Base-by-base conservation (phyloP, 2,113 vertebrate genomes). In the Pyxicephalus adspersus region DNA sequence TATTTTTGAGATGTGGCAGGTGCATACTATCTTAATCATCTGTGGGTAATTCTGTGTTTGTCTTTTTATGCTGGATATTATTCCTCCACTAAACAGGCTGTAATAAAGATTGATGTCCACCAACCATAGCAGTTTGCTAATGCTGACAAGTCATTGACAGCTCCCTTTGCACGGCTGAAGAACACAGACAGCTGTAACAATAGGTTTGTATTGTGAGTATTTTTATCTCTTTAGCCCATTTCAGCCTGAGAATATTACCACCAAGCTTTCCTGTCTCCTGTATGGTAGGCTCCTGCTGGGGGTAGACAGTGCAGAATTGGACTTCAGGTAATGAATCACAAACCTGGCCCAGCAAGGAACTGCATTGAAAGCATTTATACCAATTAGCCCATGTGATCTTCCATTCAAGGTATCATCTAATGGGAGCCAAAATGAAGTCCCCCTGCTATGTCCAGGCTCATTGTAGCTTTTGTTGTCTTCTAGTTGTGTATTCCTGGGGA, bases 361-460 rank as follows among this genome's bases (percentile, higher is more conserved):
- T 58, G 70, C 13, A 51, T 63, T 74, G 80, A 51, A 82, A 66
- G 80, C 80, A 57, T 81, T 81, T 50, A 55, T 58, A 45, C 70
- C 80, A 75, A 82, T 82, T 82, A 82, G 80, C 70, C 80, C 79
- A 65, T 81, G 79, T 73, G 71, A 66, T 61, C 80, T 82, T 75
- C 71, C 61, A 63, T 82, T 75, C 80, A 74, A 45, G 71, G 31
- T 66, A 66, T 9, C 61, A 50, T 82, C 75, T 74, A 82, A 75
- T 74, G 66, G 71, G 51, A 57, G 51, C 68, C 28, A 38, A 82
- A 50, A 75, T 74, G 71, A 58, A 45, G 60, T 58, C 29, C 25
- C 6, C 80, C 71, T 50, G 71, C 80, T 82, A 71, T 2, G 70
- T 57, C 51, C 71, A 15, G 38, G 16, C 60, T 50, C 80, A 18